Evolutionary conservation across 2,113 vertebrate species (phyloP), one percentile per base, ranked within the genome.

Genomic region (Hemibagrus wyckioides): DNA sequence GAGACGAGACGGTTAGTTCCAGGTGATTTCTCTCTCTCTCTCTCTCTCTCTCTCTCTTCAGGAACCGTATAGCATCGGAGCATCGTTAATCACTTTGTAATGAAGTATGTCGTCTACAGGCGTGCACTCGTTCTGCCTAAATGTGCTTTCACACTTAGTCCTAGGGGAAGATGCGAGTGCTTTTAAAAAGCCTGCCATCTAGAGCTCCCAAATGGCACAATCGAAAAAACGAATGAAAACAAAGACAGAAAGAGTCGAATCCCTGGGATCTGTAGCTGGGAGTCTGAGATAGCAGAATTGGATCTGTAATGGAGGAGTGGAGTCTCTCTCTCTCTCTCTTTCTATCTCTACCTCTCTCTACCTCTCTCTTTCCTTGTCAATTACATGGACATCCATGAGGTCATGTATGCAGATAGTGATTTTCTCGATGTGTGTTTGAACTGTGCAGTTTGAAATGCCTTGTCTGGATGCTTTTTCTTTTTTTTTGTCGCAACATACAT

Each of bases 61-160:
- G 69, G 39, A 5, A 5, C 11, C n/a, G 28, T 30, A n/a, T 28
- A 21, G 4, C n/a, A 21, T 52, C 21, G 52, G 73, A 19, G 44
- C 39, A 39, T 21, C 71, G 54, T 91, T 88, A 86, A 88, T 89
- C 85, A 85, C 14, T 36, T 69, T 23, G 54, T 75, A 85, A 80
- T 87, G 50, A 44, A 36, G 6, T 87, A 76, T 80, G 41, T 19
- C 30, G 41, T 73, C 30, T 39, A 39, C 63, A 59, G 25, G 21
- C 25, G 50, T 50, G 80, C 36, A n/a, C 67, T 21, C 63, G 8
- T 39, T 36, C 50, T 25, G 7, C 33, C 10, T 75, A 4, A 75
- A 44, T 44, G 67, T 39, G 33, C 6, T 71, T 39, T 71, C 63
- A 33, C 14, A 33, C 30, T 67, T 17, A 67, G 63, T 67, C 33